A percentile compares a stretch with the other conserved stretches of the same genome.
Conservation (phyloP, 92 coral and sea anemone genomes). For the Anthopleura xanthogrammica region DNA sequence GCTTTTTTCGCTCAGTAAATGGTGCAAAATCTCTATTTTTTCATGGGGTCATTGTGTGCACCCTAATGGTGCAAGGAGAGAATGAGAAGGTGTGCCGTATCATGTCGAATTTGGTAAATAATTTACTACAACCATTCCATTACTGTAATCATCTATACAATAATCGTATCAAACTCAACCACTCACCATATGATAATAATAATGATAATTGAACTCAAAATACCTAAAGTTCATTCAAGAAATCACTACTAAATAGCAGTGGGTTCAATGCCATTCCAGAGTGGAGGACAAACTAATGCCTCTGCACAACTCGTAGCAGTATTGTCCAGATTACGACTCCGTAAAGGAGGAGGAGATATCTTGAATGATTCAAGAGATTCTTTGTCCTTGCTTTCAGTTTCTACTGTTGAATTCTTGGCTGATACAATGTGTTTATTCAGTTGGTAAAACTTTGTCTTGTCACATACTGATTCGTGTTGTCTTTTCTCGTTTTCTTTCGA, state of each 20-base stretch:
- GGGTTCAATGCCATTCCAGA: background rate
- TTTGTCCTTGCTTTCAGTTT: conserved; percentile 13
- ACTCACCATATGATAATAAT: no score
- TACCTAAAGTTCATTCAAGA: no score
- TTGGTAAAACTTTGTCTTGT: background rate
- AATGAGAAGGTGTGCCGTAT: no score
- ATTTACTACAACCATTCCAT: no score
- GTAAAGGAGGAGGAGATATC: conserved; percentile 20
- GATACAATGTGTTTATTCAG: background rate
- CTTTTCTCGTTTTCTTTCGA: conserved; percentile 5
- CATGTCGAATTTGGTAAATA: no score
- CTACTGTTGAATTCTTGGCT: background rate
- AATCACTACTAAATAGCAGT: background rate
- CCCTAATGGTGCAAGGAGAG: no score
- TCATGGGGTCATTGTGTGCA: no score
- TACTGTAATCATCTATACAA: no score
- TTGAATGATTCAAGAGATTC: conserved; percentile 7
- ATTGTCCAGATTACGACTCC: conserved; percentile 21
- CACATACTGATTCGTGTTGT: conserved; percentile 1
- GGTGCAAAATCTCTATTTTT: no score
- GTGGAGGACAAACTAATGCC: background rate
- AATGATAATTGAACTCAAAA: no score
- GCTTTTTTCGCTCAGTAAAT: no score
- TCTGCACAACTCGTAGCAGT: background rate
- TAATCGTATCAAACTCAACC: background rate